Percentiles rank a stretch among this genome's conserved stretches.
Evolutionary conservation across 2,888 invertebrate genomes (phyloP).

Genomic region (Drosophila quinaria): DNA sequence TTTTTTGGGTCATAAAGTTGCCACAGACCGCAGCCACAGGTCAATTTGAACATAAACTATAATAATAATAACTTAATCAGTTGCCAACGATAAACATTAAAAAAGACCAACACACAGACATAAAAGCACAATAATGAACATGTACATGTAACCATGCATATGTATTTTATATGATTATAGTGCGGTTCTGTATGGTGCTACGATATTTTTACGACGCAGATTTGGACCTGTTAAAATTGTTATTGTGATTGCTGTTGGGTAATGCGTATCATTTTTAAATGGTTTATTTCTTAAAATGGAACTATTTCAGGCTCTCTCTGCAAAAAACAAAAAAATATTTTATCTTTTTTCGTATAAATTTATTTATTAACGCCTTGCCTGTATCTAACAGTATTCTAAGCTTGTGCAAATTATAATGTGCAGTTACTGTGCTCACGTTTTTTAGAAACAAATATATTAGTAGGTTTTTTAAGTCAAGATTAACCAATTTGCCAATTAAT

Average conservation of each 20-base stretch:
- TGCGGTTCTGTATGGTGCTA: slow-evolving; percentile 12
- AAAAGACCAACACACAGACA: slow-evolving; percentile 16
- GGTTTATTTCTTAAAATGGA: no score
- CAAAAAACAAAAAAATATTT: no score
- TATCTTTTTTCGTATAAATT: no score
- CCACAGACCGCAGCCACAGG: slow-evolving; percentile 11
- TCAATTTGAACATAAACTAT: slow-evolving; percentile 45
- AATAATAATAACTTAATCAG: slow-evolving; percentile 61
- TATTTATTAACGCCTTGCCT: no score
- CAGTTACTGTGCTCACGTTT: no score
- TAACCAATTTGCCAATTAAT: no score
- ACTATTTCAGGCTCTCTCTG: no score
- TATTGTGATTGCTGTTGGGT: slow-evolving; percentile 5
- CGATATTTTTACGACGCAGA: slow-evolving; percentile 17
- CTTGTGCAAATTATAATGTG: no score
- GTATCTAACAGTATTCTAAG: no score
- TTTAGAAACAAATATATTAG: no score
- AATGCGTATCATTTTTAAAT: no score
- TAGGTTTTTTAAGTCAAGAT: no score
- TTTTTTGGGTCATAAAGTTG: slow-evolving; percentile 13
- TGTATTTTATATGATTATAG: slow-evolving; percentile 13
- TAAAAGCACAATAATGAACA: slow-evolving; percentile 3
- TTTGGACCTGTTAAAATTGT: slow-evolving; percentile 17
- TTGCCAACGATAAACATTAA: slow-evolving; percentile 45
- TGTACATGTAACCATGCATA: neutral